These are phyloP conservation scores for Leucopsar rothschildi DNA, from an alignment of 2,113 vertebrate genomes.

Conservation along the genomic window DNA sequence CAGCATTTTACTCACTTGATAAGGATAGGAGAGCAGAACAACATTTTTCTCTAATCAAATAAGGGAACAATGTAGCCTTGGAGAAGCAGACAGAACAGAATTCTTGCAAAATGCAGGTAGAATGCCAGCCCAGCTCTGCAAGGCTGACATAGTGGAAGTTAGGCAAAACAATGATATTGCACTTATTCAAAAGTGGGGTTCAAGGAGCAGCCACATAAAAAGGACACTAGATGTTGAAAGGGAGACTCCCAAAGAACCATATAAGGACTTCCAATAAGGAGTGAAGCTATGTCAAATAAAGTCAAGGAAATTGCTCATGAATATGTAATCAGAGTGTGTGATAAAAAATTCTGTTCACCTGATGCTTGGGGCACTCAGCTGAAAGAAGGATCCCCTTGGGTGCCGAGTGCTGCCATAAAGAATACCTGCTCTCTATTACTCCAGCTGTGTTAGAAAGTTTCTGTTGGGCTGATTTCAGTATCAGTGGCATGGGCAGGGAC, in stretches of 20 bases:
- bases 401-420: background rate
- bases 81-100: background rate
- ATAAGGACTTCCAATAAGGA: background rate
- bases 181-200: background rate
- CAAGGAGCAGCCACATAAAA: background rate
- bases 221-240: background rate
- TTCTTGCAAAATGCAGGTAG: background rate
- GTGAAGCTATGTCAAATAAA: background rate
- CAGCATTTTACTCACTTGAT: background rate
- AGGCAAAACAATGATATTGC: background rate
- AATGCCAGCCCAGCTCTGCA: background rate
- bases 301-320: background rate
- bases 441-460: background rate
- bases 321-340: background rate
- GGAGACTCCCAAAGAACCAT: background rate
- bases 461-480: fast-evolving
- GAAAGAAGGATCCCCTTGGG: background rate
- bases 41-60: background rate
- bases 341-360: background rate
- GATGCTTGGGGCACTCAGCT: fast-evolving
- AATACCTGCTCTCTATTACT: background rate
- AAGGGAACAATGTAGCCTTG: background rate
- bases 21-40: background rate
- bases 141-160: background rate
- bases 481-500: background rate